Conservation (phyloP, 2,113 vertebrate genomes). For the Gallinago media region DNA sequence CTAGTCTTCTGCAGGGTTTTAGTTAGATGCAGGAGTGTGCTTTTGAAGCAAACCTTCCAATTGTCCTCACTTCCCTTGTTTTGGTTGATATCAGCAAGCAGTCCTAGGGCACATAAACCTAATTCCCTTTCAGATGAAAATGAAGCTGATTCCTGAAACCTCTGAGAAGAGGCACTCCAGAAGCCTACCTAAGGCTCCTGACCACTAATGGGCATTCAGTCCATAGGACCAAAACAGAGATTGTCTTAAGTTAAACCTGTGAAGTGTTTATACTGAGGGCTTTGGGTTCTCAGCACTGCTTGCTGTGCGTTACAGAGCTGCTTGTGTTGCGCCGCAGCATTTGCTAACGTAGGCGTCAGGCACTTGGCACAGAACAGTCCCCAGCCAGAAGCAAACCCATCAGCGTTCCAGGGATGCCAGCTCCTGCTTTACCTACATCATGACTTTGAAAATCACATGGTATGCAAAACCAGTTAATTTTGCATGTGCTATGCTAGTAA, state of each 20-base stretch:
- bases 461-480: background rate
- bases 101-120: background rate
- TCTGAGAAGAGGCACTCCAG: background rate
- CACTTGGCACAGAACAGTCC: background rate
- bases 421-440: background rate
- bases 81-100: background rate
- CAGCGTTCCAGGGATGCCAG: background rate
- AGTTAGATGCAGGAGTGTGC: background rate
- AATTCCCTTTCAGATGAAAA: background rate
- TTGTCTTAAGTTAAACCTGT: background rate
- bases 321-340: background rate
- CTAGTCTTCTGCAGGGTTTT: background rate
- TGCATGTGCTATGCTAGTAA: background rate
- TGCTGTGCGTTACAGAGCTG: background rate
- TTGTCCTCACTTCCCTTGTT: background rate
- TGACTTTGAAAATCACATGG: constrained; percentile 3
- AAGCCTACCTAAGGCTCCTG: fast-evolving
- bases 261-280: background rate
- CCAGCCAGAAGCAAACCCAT: background rate
- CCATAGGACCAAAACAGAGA: background rate
- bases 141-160: background rate
- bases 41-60: background rate
- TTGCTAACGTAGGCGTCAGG: background rate
- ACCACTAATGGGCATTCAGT: background rate
- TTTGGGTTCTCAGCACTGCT: background rate